Evolutionary conservation across 2,888 invertebrate genomes (phyloP).

Genomic region (Bellardia bayeri): DNA sequence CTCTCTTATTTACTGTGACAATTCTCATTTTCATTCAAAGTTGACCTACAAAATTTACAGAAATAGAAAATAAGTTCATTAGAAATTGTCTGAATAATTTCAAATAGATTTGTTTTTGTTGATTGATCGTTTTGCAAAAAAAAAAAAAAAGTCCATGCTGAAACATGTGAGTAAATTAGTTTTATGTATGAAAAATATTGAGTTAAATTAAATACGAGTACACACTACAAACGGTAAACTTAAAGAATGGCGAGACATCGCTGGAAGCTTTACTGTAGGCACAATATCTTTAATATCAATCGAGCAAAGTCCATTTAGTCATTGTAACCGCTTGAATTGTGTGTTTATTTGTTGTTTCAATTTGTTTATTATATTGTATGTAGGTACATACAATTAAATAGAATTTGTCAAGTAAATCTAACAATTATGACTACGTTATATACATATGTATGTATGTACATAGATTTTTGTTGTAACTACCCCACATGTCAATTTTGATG

Average conservation of each 20-base stretch:
- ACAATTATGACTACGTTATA: neutral
- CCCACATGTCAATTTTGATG: too few relatives aligned
- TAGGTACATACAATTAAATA: conserved; percentile 11
- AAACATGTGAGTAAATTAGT: conserved; percentile 20
- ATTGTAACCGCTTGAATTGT: conserved; percentile 7
- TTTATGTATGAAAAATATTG: neutral
- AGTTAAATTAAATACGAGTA: conserved; percentile 24
- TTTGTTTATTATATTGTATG: neutral
- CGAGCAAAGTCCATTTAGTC: conserved; percentile 38
- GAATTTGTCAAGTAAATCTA: conserved; percentile 17
- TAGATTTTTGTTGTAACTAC: neutral
- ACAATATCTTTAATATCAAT: conserved; percentile 7
- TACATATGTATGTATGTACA: too few relatives aligned
- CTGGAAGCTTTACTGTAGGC: neutral
- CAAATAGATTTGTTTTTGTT: conserved; percentile 3
- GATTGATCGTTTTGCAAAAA: conserved; percentile 19
- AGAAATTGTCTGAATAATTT: conserved; percentile 16
- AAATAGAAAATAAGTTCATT: neutral
- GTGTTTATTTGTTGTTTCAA: conserved; percentile 2
- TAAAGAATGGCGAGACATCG: neutral
- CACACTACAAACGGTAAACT: neutral
- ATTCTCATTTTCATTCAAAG: neutral
- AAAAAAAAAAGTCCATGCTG: neutral
- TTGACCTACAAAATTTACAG: neutral
- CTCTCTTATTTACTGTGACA: neutral